These are phyloP conservation scores for Harpagus bidentatus DNA, from an alignment of 2,113 vertebrate genomes.

Conservation along the genomic window DNA sequence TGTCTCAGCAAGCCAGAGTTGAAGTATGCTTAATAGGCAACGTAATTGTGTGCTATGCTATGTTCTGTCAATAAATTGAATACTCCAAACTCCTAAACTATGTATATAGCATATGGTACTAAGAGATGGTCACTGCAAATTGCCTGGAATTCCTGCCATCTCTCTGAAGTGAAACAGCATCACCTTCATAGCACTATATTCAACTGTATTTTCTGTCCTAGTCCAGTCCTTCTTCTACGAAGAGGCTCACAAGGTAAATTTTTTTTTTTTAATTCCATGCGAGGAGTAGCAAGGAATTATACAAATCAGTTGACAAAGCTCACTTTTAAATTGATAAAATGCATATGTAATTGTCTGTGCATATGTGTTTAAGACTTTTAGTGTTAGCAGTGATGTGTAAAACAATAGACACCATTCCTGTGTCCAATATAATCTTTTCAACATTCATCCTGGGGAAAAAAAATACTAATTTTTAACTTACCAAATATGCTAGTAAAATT, in stretches of 20 bases:
- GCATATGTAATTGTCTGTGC: not conserved
- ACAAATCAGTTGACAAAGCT: not conserved
- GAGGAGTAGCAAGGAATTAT: not conserved
- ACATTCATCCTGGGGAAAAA: not conserved
- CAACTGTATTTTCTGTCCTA: not conserved
- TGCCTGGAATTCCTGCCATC: not conserved
- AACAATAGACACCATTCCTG: not conserved
- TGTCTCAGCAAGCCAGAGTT: not conserved
- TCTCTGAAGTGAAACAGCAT: not conserved
- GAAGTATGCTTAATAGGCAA: not conserved
- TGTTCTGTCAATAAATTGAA: not conserved
- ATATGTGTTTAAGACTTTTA: not conserved
- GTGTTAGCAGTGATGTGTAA: not conserved
- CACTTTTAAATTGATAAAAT: not conserved
- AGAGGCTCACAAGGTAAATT: not conserved
- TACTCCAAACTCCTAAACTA: not conserved
- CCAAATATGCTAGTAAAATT: constrained; percentile 64
- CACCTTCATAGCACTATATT: not conserved
- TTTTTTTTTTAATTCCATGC: not conserved
- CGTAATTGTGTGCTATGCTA: not conserved
- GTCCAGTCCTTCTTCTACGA: not conserved
- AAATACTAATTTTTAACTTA: constrained; percentile 47
- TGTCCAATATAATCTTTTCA: not conserved
- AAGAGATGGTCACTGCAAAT: not conserved
- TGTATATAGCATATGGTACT: not conserved